Evolutionary conservation across 1,140 invertebrate species (phyloP).

Genomic region (Philotrypesis tridentata): DNA sequence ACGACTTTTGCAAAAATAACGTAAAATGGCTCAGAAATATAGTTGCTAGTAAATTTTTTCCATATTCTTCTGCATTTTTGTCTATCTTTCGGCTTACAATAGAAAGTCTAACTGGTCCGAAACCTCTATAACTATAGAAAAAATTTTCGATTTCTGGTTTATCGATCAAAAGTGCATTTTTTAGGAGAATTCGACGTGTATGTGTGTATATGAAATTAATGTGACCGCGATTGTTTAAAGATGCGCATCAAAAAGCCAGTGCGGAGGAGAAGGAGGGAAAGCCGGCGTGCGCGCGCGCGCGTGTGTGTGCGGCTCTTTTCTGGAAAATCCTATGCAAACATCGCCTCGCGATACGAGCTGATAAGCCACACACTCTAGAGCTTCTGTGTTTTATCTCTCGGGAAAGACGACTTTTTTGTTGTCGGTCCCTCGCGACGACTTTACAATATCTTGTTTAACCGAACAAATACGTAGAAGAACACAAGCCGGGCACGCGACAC

Average conservation of each 20-base stretch:
- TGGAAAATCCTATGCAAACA: conserved; percentile 43
- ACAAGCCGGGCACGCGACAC: conserved; percentile 63
- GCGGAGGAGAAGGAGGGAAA: background rate
- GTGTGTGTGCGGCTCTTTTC: too few species aligned
- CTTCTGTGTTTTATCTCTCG: conserved; percentile 42
- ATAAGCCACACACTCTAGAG: conserved; percentile 8
- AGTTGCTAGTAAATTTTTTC: too few species aligned
- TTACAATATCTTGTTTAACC: conserved; percentile 64
- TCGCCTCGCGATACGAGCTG: conserved; percentile 30
- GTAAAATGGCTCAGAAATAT: too few species aligned
- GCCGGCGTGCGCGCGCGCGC: too few species aligned
- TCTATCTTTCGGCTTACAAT: too few species aligned
- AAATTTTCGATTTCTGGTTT: too few species aligned
- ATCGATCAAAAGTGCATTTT: too few species aligned
- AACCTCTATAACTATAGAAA: too few species aligned
- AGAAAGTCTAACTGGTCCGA: too few species aligned
- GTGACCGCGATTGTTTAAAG: background rate
- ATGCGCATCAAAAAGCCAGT: background rate
- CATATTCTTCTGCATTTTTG: too few species aligned
- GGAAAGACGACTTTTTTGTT: conserved; percentile 25
- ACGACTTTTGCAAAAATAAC: too few species aligned
- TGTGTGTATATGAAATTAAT: background rate
- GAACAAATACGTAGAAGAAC: conserved; percentile 63
- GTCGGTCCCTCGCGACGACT: conserved; percentile 17
- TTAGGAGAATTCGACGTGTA: too few species aligned